A percentile compares a stretch with the other conserved stretches of the same genome.
Conservation (phyloP, 2,113 vertebrate species). For the Tympanuchus pallidicinctus region DNA sequence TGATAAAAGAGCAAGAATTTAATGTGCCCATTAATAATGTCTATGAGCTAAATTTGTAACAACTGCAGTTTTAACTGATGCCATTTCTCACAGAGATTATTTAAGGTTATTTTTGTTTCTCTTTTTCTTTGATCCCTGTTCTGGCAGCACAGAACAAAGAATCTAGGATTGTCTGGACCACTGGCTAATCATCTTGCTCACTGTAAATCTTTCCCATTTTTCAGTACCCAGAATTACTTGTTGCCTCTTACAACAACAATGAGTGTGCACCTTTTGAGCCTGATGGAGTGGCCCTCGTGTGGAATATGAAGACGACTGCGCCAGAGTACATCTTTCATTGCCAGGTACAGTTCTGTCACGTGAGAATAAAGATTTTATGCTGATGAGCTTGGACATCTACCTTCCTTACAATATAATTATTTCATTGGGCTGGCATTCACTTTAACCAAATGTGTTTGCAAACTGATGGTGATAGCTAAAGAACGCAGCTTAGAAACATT, state of each 20-base stretch:
- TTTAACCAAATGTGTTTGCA: slow-evolving; percentile 78
- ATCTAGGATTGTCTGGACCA: background rate
- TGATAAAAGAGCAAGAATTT: background rate
- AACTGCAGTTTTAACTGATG: background rate
- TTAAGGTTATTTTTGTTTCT: background rate
- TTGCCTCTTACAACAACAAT: slow-evolving; percentile 96
- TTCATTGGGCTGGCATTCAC: slow-evolving; percentile 79
- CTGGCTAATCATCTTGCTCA: slow-evolving; percentile 1
- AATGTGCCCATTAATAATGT: background rate
- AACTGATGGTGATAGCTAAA: slow-evolving; percentile 80
- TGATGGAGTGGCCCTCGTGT: slow-evolving; percentile 95
- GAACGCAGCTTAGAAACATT: slow-evolving; percentile 66
- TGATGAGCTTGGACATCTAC: slow-evolving; percentile 59
- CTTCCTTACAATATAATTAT: slow-evolving; percentile 71
- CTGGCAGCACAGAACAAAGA: background rate
- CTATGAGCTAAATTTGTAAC: background rate
- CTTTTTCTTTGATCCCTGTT: background rate
- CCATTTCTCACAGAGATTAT: background rate
- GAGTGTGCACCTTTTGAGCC: slow-evolving; percentile 96
- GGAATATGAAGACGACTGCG: slow-evolving; percentile 97
- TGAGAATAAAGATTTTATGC: slow-evolving; percentile 36
- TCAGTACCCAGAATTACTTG: slow-evolving; percentile 95
- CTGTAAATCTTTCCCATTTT: background rate
- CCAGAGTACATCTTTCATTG: slow-evolving; percentile 98
- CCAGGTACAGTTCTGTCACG: slow-evolving; percentile 83